Conservation (phyloP, 37 sponge, comb jelly and placozoan species). For the Sycon ciliatum region DNA sequence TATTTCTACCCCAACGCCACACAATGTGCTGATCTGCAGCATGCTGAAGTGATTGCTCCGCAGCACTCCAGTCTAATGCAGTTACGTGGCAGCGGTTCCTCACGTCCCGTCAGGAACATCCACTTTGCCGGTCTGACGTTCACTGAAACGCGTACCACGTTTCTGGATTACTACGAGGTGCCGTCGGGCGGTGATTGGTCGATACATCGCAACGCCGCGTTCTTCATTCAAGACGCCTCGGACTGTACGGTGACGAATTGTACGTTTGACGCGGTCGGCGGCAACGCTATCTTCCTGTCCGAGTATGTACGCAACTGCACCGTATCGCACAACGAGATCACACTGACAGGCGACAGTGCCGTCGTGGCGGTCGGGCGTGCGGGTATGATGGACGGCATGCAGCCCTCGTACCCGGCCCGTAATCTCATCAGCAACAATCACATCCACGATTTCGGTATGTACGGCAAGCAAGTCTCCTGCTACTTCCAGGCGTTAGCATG, state of each 20-base stretch:
- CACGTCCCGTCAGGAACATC: slow-evolving; percentile 21
- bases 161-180: slow-evolving; percentile 35
- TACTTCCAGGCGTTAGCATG: slow-evolving; percentile 40
- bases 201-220: slow-evolving; percentile 36
- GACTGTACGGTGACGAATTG: slow-evolving; percentile 19
- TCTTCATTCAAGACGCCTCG: slow-evolving; percentile 36
- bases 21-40: slow-evolving; percentile 6
- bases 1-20: slow-evolving; percentile 41
- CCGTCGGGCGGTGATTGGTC: slow-evolving; percentile 55
- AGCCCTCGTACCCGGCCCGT: slow-evolving; percentile 34
- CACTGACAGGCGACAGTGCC: slow-evolving; percentile 52
- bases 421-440: slow-evolving; percentile 31
- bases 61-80: slow-evolving; percentile 8
- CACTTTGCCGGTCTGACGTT: slow-evolving; percentile 23
- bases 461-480: slow-evolving; percentile 40
- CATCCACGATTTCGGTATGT: slow-evolving; percentile 50
- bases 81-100: slow-evolving; percentile 11
- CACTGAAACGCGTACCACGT: slow-evolving; percentile 46
- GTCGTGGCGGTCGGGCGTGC: slow-evolving; percentile 47
- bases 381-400: slow-evolving; percentile 38
- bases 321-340: slow-evolving; percentile 43
- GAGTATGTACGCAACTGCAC: slow-evolving; percentile 30
- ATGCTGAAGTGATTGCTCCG: slow-evolving; percentile 27
- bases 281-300: slow-evolving; percentile 39
- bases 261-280: slow-evolving; percentile 41